A percentile compares a stretch with the other conserved stretches of the same genome.
Evolutionary conservation across 2,888 invertebrate species (phyloP).

Genomic region (Phanerotoma sp.): DNA sequence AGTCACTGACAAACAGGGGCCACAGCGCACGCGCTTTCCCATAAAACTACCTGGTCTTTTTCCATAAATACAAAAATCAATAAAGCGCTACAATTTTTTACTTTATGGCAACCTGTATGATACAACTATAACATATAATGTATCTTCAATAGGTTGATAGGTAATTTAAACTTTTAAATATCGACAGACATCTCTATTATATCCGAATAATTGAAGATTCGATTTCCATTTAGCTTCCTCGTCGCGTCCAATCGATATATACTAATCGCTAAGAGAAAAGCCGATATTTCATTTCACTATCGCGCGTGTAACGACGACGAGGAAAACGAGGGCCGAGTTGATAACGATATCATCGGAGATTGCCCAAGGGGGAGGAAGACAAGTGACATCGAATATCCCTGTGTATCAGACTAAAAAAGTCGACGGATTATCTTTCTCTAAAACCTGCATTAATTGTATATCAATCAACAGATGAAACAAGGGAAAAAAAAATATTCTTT

Average conservation of each 20-base stretch:
- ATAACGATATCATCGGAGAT: constrained; percentile 23
- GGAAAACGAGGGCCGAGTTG: constrained; percentile 12
- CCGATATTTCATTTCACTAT: constrained; percentile 31
- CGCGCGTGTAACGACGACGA: constrained; percentile 11
- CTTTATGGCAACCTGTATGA: neutral
- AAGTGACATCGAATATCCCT: constrained; percentile 14
- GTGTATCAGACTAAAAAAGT: neutral
- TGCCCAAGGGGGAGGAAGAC: neutral
- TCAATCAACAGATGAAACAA: no score
- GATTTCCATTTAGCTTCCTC: constrained; percentile 10
- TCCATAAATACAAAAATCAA: no score
- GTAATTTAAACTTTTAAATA: constrained; percentile 11
- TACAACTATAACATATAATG: no score
- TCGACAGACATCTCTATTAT: constrained; percentile 6
- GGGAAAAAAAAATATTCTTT: no score
- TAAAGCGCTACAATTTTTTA: neutral
- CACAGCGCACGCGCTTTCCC: no score
- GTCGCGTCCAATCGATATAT: constrained; percentile 15
- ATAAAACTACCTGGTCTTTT: no score
- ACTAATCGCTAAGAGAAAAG: constrained; percentile 25
- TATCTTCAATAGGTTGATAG: neutral
- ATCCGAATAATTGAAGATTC: neutral
- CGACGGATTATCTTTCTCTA: neutral
- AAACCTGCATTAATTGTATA: no score
- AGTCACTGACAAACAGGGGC: no score